These are phyloP conservation scores for Clusia tigrina DNA, from an alignment of 2,888 invertebrate species.

Conservation along the genomic window DNA sequence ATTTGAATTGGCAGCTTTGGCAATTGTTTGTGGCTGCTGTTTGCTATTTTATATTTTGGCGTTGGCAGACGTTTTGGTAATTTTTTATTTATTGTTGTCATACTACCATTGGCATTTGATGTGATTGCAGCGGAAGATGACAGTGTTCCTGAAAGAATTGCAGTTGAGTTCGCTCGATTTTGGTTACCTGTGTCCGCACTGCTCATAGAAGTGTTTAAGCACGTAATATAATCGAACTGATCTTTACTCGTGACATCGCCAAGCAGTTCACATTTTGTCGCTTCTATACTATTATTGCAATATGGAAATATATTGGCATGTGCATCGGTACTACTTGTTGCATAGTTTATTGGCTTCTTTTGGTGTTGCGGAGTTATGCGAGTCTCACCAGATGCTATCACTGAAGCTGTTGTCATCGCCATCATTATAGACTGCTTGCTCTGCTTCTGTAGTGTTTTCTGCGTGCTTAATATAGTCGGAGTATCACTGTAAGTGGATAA, in stretches of 20 bases:
- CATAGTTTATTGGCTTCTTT: conserved; percentile 2
- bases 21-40: conserved; percentile 45
- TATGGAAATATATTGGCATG: conserved; percentile 14
- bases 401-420: conserved; percentile 59
- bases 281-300: background rate
- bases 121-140: conserved; percentile 12
- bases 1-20: conserved; percentile 45
- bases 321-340: background rate
- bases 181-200: no score
- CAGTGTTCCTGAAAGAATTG: no score
- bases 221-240: conserved; percentile 24
- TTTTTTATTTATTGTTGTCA: conserved; percentile 44
- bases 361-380: conserved; percentile 43
- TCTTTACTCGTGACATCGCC: background rate
- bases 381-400: conserved; percentile 58
- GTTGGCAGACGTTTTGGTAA: conserved; percentile 54
- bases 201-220: no score
- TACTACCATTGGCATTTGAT: conserved; percentile 28
- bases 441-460: conserved; percentile 43
- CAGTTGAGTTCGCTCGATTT: no score
- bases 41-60: conserved; percentile 38
- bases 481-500: conserved; percentile 52
- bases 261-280: conserved; percentile 5
- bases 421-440: conserved; percentile 51
- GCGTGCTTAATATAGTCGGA: conserved; percentile 35